Base-by-base conservation (phyloP, 2,113 vertebrate species). In the Mystacornis crossleyi region DNA sequence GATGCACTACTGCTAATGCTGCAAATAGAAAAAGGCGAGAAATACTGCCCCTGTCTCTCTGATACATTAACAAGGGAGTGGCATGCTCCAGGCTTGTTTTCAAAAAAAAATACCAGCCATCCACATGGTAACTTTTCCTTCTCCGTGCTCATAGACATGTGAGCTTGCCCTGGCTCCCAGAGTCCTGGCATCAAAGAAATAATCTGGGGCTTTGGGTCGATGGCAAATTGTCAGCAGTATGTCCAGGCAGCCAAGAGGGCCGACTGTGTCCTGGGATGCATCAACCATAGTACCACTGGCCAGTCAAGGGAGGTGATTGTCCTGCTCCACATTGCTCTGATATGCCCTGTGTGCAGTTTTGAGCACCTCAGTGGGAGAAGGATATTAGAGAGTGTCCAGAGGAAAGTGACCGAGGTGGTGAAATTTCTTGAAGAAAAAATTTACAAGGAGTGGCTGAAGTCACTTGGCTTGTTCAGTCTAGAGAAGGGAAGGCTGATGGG, bases 121-220 rank as follows among this genome's bases (percentile, higher is more conserved):
- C 48, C 42, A 5, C 5, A 1, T 6, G 8, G 18, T 36, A 66
- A n/a, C n/a, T 57, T 84, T 23, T 74, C 13, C 40, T 45, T 29
- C 34, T 81, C 9, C 20, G 3, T 14, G 31, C 36, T 80, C 0
- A 0, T 31, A 53, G 40, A 34, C 43, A 23, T 3, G 15, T 12
- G 42, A 75, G 25, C 10, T 67, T 40, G 14, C 65, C 43, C 14
- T 55, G 16, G 19, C 6, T 81, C 47, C 21, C 38, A 21, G 48
- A 45, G 24, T 36, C 18, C 25, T 17, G 36, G 23, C 10, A 71
- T 16, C 34, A 43, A 0, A 2, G 33, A 50, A 69, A 25, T 18
- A 4, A 34, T 43, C n/a, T 33, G 24, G 7, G 4, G 9, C 19
- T 31, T 18, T 72, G 48, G 12, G 24, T 31, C 38, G 29, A 51